Conservation (phyloP, 2,797 vertebrate genomes). For the Poecilia velifera region DNA sequence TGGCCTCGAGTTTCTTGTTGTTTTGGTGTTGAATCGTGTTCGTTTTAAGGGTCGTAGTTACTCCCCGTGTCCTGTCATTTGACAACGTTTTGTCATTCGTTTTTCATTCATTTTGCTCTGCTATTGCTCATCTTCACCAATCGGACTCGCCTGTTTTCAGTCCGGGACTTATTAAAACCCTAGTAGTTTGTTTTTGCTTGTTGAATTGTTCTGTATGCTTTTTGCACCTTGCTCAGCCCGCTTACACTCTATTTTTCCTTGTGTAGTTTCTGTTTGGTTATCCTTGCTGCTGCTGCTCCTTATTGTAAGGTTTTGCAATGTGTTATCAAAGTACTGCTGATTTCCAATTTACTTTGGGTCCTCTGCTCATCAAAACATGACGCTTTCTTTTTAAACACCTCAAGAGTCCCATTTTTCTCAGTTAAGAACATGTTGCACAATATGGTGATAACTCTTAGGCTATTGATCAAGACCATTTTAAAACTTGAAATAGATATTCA, state of each 20-base stretch:
- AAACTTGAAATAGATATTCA: background rate
- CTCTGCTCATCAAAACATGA: background rate
- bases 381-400: background rate
- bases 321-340: too few relatives aligned
- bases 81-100: background rate
- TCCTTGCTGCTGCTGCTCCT: background rate
- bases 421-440: background rate
- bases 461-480: background rate
- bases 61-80: background rate
- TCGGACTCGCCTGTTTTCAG: background rate
- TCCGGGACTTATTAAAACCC: background rate
- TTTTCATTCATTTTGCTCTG: background rate
- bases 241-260: background rate
- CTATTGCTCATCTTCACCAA: background rate
- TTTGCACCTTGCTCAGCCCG: background rate
- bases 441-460: background rate
- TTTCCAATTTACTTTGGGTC: background rate
- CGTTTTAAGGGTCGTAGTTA: background rate
- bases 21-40: background rate
- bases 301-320: background rate
- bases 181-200: background rate
- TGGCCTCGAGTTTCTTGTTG: background rate
- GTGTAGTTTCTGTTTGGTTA: background rate
- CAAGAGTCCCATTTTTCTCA: background rate
- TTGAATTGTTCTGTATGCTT: background rate